A percentile compares a stretch with the other conserved stretches of the same genome.
Conservation (phyloP, 1,140 invertebrate genomes). For the Pemphigus obesinymphae region DNA sequence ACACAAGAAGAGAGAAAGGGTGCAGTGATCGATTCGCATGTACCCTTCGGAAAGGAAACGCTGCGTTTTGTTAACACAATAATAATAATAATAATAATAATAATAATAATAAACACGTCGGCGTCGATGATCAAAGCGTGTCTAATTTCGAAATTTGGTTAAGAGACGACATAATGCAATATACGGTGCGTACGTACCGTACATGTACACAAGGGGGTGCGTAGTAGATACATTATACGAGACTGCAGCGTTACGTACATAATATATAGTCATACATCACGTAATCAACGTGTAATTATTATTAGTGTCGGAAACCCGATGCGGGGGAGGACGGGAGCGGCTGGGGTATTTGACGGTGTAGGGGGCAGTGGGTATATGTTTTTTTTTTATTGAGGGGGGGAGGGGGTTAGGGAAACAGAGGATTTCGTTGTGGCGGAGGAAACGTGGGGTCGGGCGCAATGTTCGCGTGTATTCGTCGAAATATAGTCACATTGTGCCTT, state of each 20-base stretch:
- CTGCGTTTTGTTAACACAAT: background rate
- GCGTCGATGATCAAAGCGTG: conserved; percentile 2
- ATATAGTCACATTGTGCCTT: conserved; percentile 34
- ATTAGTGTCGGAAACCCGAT: background rate
- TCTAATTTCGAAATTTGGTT: conserved; percentile 24
- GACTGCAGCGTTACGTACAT: too few relatives aligned
- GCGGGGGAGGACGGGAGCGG: too few relatives aligned
- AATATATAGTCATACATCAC: conserved; percentile 20
- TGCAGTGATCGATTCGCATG: background rate
- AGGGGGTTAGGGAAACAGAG: background rate
- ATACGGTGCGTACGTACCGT: background rate
- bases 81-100: too few relatives aligned
- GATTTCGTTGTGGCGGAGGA: background rate
- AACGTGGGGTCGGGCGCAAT: background rate
- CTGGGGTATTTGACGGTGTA: background rate
- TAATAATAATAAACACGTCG: too few relatives aligned
- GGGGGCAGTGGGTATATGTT: background rate
- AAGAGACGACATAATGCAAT: background rate
- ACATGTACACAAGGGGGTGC: too few relatives aligned
- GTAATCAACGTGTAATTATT: conserved; percentile 37
- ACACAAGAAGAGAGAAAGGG: background rate
- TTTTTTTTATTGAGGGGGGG: too few relatives aligned
- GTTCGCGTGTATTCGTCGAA: conserved; percentile 4
- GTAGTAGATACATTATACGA: too few relatives aligned
- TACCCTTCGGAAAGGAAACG: background rate